phyloP scores from a whole-genome alignment of 2,888 invertebrate species.

The Scaptomyza cyrtandrae region DNA sequence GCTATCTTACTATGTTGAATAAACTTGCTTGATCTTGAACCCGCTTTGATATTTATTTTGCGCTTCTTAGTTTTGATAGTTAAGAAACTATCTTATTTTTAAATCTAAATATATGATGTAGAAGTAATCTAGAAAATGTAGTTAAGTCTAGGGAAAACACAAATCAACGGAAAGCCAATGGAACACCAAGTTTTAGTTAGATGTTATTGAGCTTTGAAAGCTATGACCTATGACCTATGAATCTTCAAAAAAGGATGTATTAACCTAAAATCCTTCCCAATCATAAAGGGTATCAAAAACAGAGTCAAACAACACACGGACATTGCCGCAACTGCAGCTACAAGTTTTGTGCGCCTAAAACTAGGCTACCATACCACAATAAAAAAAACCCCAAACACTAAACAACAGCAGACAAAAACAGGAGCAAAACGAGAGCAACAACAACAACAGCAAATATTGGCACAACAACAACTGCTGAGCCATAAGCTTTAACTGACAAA shows the following conservation, averaged over 20 bases:
- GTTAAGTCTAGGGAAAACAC: no score
- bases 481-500: slow-evolving; percentile 44
- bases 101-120: no score
- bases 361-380: slow-evolving; percentile 51
- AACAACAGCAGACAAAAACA: not conserved
- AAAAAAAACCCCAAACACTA: slow-evolving; percentile 2
- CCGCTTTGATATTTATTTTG: no score
- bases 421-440: slow-evolving; percentile 24
- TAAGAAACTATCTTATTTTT: no score
- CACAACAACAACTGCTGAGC: slow-evolving; percentile 17
- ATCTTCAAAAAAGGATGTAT: not conserved
- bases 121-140: no score
- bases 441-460: slow-evolving; percentile 36
- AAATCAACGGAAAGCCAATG: no score
- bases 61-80: no score
- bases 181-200: no score
- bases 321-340: slow-evolving; percentile 37
- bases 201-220: no score
- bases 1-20: not conserved
- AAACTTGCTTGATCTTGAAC: not conserved
- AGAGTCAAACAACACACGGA: not conserved
- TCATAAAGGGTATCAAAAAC: slow-evolving; percentile 21
- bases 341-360: slow-evolving; percentile 56
- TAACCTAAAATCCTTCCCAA: not conserved
- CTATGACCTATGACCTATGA: no score